Evolutionary conservation across 2,888 invertebrate genomes (phyloP), one percentile per base, ranked within the genome.

Genomic region (Rhamnusium bicolor): DNA sequence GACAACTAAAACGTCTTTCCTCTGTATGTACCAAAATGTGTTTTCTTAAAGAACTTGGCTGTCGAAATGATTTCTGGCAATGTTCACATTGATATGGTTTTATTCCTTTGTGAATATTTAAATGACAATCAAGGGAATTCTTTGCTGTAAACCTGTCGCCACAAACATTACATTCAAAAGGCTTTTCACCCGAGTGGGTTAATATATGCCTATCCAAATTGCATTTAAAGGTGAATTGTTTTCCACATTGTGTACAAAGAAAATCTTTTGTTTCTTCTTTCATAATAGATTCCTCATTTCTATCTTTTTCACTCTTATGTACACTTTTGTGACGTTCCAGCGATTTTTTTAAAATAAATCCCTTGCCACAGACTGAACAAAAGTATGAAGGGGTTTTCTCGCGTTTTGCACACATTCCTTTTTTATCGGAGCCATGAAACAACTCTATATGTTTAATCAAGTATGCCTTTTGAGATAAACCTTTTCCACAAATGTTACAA

Each of bases 21-120:
- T 32, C 69, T 12, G 53, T 61, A 53, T 75, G 75, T 24, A 72
- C 69, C 1, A 67, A 54, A 18, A 40, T 19, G 54, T 75, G 75
- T 46, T 72, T 72, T 14, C 69, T 72, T 61, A 80, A 69, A 73
- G 78, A 75, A 54, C 75, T 73, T 10, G 77, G 79, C n/a, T 77
- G 73, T 47, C 79, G 72, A 72, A 80, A 80, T 7, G 65, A 53
- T 61, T 74, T 79, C 7, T 62, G 63, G 68, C 80, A 80, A 56
- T 77, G 72, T 51, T 60, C 72, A 68, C 80, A 80, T 14, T 16
- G 40, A 75, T 70, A 79, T 7, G 80, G 80, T 51, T 79, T 80
- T 14, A 76, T 70, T 19, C 78, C 75, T 54, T 73, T 77, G 46
- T 80, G 80, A 47, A 77, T 74, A 49, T 79, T 69, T 67, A 79